phyloP scores from a whole-genome alignment of 2,888 invertebrate genomes.

The Timema podura region DNA sequence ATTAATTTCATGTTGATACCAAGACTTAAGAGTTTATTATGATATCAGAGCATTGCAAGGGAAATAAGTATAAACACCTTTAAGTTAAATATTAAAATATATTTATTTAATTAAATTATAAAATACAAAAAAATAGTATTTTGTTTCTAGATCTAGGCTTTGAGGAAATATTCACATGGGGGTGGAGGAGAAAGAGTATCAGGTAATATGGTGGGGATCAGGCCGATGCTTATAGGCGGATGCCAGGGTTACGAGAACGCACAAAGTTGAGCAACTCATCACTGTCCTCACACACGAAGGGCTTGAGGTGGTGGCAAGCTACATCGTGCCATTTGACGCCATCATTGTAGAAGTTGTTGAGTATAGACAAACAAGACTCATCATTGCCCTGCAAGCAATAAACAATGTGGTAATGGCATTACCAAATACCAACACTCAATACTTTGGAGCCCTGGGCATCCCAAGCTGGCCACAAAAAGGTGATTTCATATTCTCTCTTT shows the following conservation, averaged over 20 bases:
- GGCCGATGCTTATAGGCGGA: slow-evolving; percentile 60
- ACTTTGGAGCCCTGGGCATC: no score
- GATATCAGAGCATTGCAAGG: no score
- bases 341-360: slow-evolving; percentile 89
- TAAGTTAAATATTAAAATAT: slow-evolving; percentile 29
- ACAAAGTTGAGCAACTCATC: slow-evolving; percentile 87
- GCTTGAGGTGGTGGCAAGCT: slow-evolving; percentile 80
- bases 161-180: slow-evolving; percentile 28
- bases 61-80: no score
- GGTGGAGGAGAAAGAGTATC: slow-evolving; percentile 4
- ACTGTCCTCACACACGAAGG: slow-evolving; percentile 87
- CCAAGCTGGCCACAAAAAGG: no score
- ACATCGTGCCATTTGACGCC: slow-evolving; percentile 86
- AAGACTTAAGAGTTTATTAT: no score
- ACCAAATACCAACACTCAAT: no score
- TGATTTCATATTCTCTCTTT: no score
- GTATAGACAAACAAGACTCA: slow-evolving; percentile 81
- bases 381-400: slow-evolving; percentile 68
- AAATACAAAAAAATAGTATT: slow-evolving; percentile 25
- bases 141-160: background rate
- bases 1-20: no score
- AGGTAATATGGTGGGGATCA: slow-evolving; percentile 10
- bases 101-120: slow-evolving; percentile 29
- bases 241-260: slow-evolving; percentile 80
- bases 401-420: no score